Percentiles rank a stretch among this genome's conserved stretches.
phyloP scores from a whole-genome alignment of 2,797 vertebrate genomes.

The Tamandua tetradactyla region DNA sequence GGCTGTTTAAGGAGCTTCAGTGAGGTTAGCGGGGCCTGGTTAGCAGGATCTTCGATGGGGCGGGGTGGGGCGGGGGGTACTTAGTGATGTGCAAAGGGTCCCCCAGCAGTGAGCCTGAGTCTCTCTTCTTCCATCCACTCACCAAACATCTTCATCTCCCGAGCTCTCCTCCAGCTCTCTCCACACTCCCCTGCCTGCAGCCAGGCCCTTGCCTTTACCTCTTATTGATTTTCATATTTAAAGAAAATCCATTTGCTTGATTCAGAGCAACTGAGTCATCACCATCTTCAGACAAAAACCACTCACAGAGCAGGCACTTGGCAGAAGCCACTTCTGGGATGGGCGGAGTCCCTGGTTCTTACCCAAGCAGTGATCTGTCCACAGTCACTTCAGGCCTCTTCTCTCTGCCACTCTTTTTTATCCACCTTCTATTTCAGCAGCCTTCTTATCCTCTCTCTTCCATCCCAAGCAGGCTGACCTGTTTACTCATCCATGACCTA shows the following conservation, averaged over 20 bases:
- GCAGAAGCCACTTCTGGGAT: not conserved
- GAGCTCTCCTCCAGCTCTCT: not conserved
- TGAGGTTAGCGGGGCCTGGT: not conserved
- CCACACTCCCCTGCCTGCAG: not conserved
- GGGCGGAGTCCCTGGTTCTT: not conserved
- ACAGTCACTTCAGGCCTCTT: not conserved
- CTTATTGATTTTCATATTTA: constrained; percentile 72
- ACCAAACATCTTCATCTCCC: not conserved
- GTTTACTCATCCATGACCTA: no score
- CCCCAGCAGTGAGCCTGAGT: not conserved
- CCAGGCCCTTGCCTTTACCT: not conserved
- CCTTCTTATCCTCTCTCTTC: not conserved
- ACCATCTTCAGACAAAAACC: constrained; percentile 16
- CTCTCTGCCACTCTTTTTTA: not conserved
- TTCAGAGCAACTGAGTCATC: constrained; percentile 73
- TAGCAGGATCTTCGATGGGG: no score
- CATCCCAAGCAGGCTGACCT: not conserved
- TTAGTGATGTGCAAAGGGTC: not conserved
- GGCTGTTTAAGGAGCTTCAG: not conserved
- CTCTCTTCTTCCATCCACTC: not conserved
- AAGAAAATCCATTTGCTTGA: constrained; percentile 72
- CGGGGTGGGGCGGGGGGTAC: no score
- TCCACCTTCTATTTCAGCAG: not conserved
- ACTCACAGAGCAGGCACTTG: constrained; percentile 27
- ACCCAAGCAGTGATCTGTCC: not conserved